These are phyloP conservation scores for Dexiosoma caninum DNA, from an alignment of 2,888 invertebrate species.

Conservation along the genomic window DNA sequence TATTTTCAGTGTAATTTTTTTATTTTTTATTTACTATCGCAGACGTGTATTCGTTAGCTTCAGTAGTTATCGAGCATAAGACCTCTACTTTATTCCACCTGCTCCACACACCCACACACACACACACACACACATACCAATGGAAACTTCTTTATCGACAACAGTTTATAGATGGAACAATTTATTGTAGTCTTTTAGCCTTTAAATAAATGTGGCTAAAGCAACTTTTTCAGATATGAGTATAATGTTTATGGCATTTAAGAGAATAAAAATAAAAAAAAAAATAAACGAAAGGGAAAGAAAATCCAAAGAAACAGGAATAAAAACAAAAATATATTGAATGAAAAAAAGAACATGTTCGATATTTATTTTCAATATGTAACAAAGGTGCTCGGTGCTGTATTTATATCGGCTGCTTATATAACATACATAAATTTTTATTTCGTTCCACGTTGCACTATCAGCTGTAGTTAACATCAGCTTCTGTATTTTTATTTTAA, in stretches of 20 bases:
- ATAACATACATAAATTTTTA: conserved; percentile 39
- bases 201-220: conserved; percentile 38
- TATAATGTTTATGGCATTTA: conserved; percentile 25
- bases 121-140: background rate
- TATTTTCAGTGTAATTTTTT: conserved; percentile 19
- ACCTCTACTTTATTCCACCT: background rate
- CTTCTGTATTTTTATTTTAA: background rate
- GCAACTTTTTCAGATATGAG: conserved; percentile 23
- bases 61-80: background rate
- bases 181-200: conserved; percentile 49
- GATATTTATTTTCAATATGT: conserved; percentile 18
- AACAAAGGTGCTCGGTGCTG: conserved; percentile 8
- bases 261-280: too few species aligned
- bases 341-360: background rate
- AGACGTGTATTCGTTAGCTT: background rate
- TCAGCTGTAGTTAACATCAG: conserved; percentile 48
- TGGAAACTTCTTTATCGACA: background rate
- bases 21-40: conserved; percentile 37
- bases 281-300: background rate
- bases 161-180: conserved; percentile 19
- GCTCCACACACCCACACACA: background rate
- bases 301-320: background rate
- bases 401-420: background rate
- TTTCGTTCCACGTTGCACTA: conserved; percentile 19
- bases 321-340: background rate